A percentile compares a stretch with the other conserved stretches of the same genome.
Conservation (phyloP, 2,797 vertebrate genomes). For the Cirrhinus mrigala region DNA sequence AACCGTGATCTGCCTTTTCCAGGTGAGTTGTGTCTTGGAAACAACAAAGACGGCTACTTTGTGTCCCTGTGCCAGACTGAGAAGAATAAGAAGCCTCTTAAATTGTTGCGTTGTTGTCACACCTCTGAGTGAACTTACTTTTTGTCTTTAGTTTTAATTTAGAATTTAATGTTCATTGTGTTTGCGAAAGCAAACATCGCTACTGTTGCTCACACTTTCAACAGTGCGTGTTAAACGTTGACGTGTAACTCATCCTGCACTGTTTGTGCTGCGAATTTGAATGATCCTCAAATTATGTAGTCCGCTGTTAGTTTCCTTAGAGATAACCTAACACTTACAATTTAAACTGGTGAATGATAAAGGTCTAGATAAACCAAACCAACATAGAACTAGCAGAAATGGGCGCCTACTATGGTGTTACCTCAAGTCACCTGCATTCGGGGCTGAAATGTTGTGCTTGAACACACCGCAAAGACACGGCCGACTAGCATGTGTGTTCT, state of each 20-base stretch:
- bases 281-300: neutral
- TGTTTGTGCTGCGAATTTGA: neutral
- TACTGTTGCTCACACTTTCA: neutral
- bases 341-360: neutral
- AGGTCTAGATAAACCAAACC: neutral
- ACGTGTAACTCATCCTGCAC: neutral
- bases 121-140: neutral
- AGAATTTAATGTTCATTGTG: neutral
- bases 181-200: neutral
- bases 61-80: slow-evolving; percentile 11
- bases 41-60: slow-evolving; percentile 4
- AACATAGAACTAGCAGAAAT: neutral
- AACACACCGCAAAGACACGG: neutral
- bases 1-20: slow-evolving; percentile 41
- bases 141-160: neutral
- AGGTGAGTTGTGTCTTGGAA: slow-evolving; percentile 41
- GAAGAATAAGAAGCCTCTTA: neutral
- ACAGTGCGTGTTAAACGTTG: neutral
- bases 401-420: neutral
- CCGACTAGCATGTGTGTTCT: neutral
- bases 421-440: no score
- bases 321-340: neutral
- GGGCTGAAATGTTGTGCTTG: neutral
- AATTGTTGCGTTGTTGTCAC: neutral
- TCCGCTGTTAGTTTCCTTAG: neutral